phyloP scores from a whole-genome alignment of 2,113 vertebrate genomes.

The Leucoraja erinaceus region DNA sequence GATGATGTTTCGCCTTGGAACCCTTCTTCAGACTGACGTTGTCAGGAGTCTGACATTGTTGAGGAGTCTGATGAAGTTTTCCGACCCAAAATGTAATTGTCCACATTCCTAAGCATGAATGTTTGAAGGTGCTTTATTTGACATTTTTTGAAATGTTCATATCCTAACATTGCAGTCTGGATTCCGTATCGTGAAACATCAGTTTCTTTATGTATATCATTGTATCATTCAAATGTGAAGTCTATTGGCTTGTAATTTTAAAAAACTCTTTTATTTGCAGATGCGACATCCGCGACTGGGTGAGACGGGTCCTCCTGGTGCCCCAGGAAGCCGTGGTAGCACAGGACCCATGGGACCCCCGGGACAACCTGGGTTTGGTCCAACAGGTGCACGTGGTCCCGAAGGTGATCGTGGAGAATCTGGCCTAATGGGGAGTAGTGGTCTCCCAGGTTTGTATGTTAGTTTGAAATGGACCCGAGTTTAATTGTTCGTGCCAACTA shows the following conservation, averaged over 20 bases:
- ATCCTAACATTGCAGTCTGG: background rate
- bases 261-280: conserved; percentile 43
- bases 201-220: background rate
- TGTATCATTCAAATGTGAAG: background rate
- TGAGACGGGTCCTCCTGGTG: conserved; percentile 43
- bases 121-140: background rate
- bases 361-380: conserved; percentile 49
- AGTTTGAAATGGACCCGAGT: background rate
- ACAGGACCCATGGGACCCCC: conserved; percentile 49
- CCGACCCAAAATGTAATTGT: no score
- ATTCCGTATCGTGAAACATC: background rate
- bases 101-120: background rate
- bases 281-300: conserved; percentile 51
- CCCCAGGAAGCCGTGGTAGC: conserved; percentile 46
- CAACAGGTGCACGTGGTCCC: conserved; percentile 47
- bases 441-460: conserved; percentile 49
- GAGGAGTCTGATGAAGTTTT: no score
- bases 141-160: background rate
- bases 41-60: no score
- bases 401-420: conserved; percentile 50
- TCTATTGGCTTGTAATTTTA: background rate
- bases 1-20: no score
- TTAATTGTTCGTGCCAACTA: background rate
- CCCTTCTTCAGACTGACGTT: no score
- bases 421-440: conserved; percentile 50